Evolutionary conservation across 2,888 invertebrate species (phyloP), one percentile per base, ranked within the genome.

Genomic region (Thymelicus acteon): DNA sequence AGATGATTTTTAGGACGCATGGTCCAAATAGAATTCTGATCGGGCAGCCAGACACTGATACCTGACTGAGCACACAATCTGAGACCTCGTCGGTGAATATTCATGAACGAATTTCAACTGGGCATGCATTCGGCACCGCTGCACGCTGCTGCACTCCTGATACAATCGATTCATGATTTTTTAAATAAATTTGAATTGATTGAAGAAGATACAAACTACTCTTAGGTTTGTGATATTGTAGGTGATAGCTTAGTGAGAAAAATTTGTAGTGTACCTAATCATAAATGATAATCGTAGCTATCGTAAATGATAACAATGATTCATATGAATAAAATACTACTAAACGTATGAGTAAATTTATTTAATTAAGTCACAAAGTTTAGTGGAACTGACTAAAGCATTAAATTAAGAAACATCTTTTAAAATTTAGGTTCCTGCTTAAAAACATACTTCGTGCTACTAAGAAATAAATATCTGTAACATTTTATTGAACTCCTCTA

Each of bases 41-140:
- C 37, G 64, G 39, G 24, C 40, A 24, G 54, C 2, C 52, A 65
- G 63, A 63, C 63, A 13, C n/a, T 24, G 64, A 63, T 65, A 65
- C 64, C 54, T 63, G 48, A 10, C 64, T 39, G 49, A 52, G 54
- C 54, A 54, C 54, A 54, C 52, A 65, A 54, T 65, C 64, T 65
- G 64, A 54, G 63, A 63, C 63, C 54, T 15, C 12, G 60, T 8
- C 52, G 8, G 64, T 65, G 64, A 54, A 65, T 65, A 65, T 65
- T 65, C 64, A 65, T 65, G 64, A 57, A 65, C 24, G 64, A 54
- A 54, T 65, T 65, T 54, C 54, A 44, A 65, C 54, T 54, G 54
- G 64, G 8, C 57, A 31, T 31, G 7, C 57, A 57, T 57, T 37
- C 31, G 37, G 12, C 24, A 24, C 24, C 19, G 24, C 54, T 54